Evolutionary conservation across 2,113 vertebrate genomes (phyloP), one percentile per base, ranked within the genome.

Genomic region (Vulpes ferrilata): DNA sequence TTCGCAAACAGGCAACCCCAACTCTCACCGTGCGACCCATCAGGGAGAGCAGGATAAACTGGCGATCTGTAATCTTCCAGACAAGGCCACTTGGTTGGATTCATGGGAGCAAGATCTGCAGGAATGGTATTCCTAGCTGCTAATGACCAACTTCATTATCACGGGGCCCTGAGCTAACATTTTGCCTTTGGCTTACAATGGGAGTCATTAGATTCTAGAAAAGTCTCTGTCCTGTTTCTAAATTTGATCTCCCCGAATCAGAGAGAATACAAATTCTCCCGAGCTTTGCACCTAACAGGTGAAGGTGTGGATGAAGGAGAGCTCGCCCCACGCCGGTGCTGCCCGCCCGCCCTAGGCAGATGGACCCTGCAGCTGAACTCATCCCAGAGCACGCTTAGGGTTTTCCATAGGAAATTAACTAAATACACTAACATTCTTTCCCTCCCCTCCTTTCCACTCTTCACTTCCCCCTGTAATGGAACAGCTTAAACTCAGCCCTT

Each of bases 101-200:
- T 94, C 92, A 67, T 65, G 87, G 86, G 97, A 87, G 90, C 64
- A 57, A 64, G 86, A 53, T 51, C 82, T 71, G 78, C 48, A 38
- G 88, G 88, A 94, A 67, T 5, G 22, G 80, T 67, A 32, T 94
- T 96, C 92, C 87, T 88, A 16, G 84, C 85, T 96, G 95, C 96
- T 97, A 97, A 97, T 80, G 94, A 97, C 78, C 88, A 32, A 35
- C 90, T 98, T 98, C 90, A 94, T 97, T 95, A 96, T 94, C 62
- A 79, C 4, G 22, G 80, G 0, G 6, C 92, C 87, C 84, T 83
- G 64, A 90, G 90, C 81, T 95, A 94, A 96, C 92, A 85, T 88
- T 96, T 95, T 96, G 95, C 96, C 90, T 96, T 97, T 90, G 90
- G 97, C 87, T 92, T 96, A 57, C 96, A 87, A 97, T 81, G 87